A percentile compares a stretch with the other conserved stretches of the same genome.
These are phyloP conservation scores for Gallinago jamesoni DNA, from an alignment of 2,113 vertebrate species.

Conservation along the genomic window DNA sequence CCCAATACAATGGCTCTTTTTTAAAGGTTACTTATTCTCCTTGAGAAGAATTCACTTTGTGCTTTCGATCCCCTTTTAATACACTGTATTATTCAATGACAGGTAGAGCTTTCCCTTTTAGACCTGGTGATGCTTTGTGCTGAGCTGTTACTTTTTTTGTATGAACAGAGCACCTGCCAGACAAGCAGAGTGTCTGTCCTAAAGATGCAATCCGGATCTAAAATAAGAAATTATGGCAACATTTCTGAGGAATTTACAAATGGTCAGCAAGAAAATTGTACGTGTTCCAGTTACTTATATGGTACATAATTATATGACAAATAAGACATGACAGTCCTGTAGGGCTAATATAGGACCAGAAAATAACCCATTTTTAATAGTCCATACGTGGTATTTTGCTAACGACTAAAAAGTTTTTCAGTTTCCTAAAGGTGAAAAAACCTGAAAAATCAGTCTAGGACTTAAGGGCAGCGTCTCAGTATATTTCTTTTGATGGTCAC, in stretches of 20 bases:
- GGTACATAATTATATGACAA: not conserved
- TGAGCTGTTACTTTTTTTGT: not conserved
- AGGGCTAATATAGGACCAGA: not conserved
- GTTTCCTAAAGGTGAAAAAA: constrained; percentile 58
- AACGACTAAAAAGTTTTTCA: constrained; percentile 46
- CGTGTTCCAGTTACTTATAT: not conserved
- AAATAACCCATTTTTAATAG: not conserved
- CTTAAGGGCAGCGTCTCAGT: constrained; percentile 44
- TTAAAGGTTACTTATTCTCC: not conserved
- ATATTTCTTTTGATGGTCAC: constrained; percentile 66
- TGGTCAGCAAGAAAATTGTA: not conserved
- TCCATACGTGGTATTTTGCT: not conserved
- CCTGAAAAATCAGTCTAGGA: constrained; percentile 45
- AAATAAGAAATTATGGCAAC: not conserved
- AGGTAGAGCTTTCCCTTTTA: not conserved
- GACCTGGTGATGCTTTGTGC: not conserved
- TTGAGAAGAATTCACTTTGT: not conserved
- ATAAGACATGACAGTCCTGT: not conserved
- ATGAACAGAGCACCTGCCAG: not conserved
- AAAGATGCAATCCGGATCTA: not conserved
- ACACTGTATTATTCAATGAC: not conserved
- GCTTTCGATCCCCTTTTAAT: not conserved
- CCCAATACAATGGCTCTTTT: not conserved
- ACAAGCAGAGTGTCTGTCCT: not conserved
- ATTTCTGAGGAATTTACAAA: not conserved